These are phyloP conservation scores for Hylaea fasciaria DNA, from an alignment of 2,888 invertebrate species.

Conservation along the genomic window DNA sequence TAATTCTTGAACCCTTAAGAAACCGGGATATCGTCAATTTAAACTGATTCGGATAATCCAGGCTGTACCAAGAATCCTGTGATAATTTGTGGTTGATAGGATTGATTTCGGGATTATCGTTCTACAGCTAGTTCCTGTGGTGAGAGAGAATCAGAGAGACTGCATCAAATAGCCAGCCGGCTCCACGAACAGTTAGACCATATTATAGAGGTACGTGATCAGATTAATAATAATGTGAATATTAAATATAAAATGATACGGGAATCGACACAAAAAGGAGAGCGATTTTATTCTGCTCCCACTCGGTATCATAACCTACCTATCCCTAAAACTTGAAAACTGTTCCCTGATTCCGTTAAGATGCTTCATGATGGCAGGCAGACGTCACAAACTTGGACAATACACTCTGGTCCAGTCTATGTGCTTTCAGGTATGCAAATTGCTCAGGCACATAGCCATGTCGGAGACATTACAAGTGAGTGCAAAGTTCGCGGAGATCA, in stretches of 20 bases:
- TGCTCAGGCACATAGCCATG: conserved; percentile 97
- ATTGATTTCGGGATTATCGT: conserved; percentile 25
- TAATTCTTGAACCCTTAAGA: background rate
- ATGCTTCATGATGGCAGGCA: background rate
- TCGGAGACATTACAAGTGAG: conserved; percentile 98
- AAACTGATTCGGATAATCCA: conserved; percentile 13
- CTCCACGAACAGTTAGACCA: conserved; percentile 99
- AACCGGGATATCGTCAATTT: background rate
- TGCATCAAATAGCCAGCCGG: conserved; percentile 96
- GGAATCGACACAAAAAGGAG: too few species aligned
- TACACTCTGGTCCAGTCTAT: background rate
- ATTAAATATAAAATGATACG: too few species aligned
- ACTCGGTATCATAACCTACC: too few species aligned
- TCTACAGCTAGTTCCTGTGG: conserved; percentile 85
- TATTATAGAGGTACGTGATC: conserved; percentile 93
- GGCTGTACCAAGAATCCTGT: conserved; percentile 3
- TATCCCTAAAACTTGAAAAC: too few species aligned
- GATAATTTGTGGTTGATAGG: background rate
- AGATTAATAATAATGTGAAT: background rate
- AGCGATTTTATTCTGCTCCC: too few species aligned
- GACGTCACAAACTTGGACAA: too few species aligned
- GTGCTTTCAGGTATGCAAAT: conserved; percentile 92
- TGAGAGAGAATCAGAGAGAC: conserved; percentile 90
- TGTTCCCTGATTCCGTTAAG: too few species aligned
- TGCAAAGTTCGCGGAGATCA: conserved; percentile 98